Conservation (phyloP, 2,888 invertebrate species). For the Pediacus dermestoides region DNA sequence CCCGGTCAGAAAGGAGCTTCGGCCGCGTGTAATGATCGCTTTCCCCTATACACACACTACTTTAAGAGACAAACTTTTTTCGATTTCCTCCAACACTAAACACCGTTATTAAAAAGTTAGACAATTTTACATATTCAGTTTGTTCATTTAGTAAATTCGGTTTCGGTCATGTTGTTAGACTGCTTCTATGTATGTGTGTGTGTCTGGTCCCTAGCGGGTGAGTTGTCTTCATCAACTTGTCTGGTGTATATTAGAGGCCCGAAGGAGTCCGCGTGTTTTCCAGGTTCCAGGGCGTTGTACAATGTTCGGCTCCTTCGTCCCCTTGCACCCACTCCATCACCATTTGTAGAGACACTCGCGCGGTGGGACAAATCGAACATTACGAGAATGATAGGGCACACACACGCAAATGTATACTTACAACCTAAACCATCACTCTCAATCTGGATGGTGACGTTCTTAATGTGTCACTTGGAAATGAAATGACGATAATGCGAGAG, state of each 20-base stretch:
- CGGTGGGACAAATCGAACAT: constrained; percentile 43
- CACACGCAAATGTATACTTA: constrained; percentile 36
- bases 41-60: background rate
- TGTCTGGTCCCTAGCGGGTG: constrained; percentile 46
- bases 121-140: no score
- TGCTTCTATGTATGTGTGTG: no score
- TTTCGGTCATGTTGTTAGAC: no score
- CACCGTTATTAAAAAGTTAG: no score
- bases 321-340: constrained; percentile 41
- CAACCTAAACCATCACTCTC: no score
- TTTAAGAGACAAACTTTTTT: no score
- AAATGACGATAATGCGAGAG: no score
- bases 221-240: constrained; percentile 49
- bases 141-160: no score
- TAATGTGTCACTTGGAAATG: no score
- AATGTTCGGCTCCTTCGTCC: constrained; percentile 25
- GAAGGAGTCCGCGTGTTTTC: constrained; percentile 35
- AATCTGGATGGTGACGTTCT: no score
- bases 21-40: background rate
- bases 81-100: no score
- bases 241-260: constrained; percentile 46
- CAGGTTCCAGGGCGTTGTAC: constrained; percentile 28
- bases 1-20: constrained; percentile 16
- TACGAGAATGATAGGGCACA: constrained; percentile 34
- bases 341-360: constrained; percentile 41